Evolutionary conservation across 2,888 invertebrate species (phyloP).

Genomic region (Cheilosia vernalis): DNA sequence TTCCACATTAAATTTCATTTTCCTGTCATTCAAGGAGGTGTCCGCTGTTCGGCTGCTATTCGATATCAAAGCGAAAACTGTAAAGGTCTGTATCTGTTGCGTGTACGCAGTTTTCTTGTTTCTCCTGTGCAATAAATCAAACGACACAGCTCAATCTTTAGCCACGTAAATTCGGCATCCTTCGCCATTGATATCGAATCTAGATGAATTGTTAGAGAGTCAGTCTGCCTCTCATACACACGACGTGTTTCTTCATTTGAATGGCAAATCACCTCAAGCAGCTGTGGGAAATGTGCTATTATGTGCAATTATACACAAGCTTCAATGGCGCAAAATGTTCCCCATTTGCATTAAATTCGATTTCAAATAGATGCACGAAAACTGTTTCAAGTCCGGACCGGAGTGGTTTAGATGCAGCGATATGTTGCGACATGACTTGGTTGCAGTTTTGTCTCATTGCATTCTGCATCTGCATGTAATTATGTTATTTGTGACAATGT

Average conservation of each 20-base stretch:
- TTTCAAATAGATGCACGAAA: constrained; percentile 17
- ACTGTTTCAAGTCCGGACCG: not conserved
- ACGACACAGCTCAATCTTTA: constrained; percentile 4
- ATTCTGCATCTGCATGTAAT: no score
- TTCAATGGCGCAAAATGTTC: constrained; percentile 37
- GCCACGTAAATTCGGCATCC: constrained; percentile 10
- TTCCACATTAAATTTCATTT: constrained; percentile 19
- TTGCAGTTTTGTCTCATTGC: no score
- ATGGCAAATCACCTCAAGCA: constrained; percentile 21
- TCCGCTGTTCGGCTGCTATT: not conserved
- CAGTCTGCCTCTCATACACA: not conserved
- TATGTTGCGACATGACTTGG: constrained; percentile 9
- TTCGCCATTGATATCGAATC: constrained; percentile 5
- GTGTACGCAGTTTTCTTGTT: not conserved
- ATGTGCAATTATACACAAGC: constrained; percentile 38
- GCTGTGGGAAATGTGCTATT: constrained; percentile 22
- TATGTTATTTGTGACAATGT: no score
- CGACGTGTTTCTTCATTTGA: constrained; percentile 10
- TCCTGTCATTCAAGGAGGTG: constrained; percentile 13
- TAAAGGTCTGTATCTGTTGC: not conserved
- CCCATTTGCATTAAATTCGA: constrained; percentile 40
- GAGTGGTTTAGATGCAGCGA: not conserved
- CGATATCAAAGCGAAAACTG: not conserved
- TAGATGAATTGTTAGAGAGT: constrained; percentile 3
- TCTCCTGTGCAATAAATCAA: constrained; percentile 16